Base-by-base conservation (phyloP, 1,140 invertebrate species). In the Grapholita molesta region DNA sequence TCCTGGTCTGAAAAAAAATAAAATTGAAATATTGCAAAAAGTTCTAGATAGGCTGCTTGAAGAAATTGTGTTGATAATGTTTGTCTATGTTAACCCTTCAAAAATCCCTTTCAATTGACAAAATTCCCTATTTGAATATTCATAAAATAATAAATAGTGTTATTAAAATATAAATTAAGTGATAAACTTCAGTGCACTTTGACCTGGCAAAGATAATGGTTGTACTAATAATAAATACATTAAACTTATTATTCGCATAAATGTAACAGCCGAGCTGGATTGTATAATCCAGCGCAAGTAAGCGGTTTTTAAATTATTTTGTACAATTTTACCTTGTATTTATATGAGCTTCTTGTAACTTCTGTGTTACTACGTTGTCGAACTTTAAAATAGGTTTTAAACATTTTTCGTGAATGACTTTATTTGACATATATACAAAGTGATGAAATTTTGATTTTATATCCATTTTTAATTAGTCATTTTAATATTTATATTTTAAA, bases 1-100 rank as follows among this genome's bases (percentile, higher is more conserved):
- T 61, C 74, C 72, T 8, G 80, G 78, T 68, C 89, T 91, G 78
- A 72, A 85, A 89, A 64, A 71, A 68, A 64, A 70, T 3, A n/a
- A n/a, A n/a, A n/a, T n/a, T n/a, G n/a, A n/a, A n/a, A n/a, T n/a
- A n/a, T n/a, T n/a, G n/a, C n/a, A n/a, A n/a, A n/a, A n/a, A n/a
- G n/a, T n/a, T n/a, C n/a, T n/a, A n/a, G n/a, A n/a, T n/a, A n/a
- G n/a, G n/a, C n/a, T n/a, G n/a, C n/a, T n/a, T n/a, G n/a, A n/a
- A n/a, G n/a, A n/a, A n/a, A n/a, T n/a, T n/a, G n/a, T n/a, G n/a
- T n/a, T n/a, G n/a, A n/a, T n/a, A n/a, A n/a, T n/a, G n/a, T n/a
- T n/a, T n/a, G n/a, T n/a, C n/a, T n/a, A n/a, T n/a, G n/a, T n/a
- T n/a, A n/a, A n/a, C n/a, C n/a, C n/a, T n/a, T n/a, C n/a, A n/a